phyloP scores from a whole-genome alignment of 2,797 vertebrate species.

The Anomalospiza imberbis region DNA sequence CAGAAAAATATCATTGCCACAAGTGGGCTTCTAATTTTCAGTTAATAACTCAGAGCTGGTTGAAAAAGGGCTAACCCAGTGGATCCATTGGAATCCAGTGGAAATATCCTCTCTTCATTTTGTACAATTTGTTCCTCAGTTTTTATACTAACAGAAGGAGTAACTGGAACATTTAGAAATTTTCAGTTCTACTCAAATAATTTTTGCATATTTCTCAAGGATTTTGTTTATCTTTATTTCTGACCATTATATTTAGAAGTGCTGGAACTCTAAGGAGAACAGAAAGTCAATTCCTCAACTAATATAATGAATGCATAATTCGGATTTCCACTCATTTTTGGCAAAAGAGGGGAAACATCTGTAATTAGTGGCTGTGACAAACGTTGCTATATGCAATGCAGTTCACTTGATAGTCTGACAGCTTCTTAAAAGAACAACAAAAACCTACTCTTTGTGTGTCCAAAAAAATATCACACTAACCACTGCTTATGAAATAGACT shows the following conservation, averaged over 20 bases:
- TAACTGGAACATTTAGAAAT: not conserved
- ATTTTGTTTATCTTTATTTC: not conserved
- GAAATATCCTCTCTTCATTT: not conserved
- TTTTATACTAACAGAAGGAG: not conserved
- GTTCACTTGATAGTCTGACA: not conserved
- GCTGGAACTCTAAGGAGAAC: not conserved
- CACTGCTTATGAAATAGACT: not conserved
- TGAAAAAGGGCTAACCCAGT: not conserved
- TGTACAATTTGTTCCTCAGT: not conserved
- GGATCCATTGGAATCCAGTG: not conserved
- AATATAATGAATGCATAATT: not conserved
- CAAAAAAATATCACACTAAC: not conserved
- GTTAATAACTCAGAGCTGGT: not conserved
- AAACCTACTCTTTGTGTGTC: not conserved
- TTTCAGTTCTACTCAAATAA: not conserved
- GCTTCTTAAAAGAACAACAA: not conserved
- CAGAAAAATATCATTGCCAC: not conserved
- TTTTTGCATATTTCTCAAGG: not conserved
- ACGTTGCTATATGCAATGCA: not conserved
- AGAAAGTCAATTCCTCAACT: not conserved
- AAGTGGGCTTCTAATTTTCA: not conserved
- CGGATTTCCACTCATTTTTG: not conserved
- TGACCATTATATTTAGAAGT: not conserved
- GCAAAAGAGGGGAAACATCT: not conserved
- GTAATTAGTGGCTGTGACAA: not conserved